A percentile compares a stretch with the other conserved stretches of the same genome.
phyloP scores from a whole-genome alignment of 2,888 invertebrate species.

The Nudaria mundana region DNA sequence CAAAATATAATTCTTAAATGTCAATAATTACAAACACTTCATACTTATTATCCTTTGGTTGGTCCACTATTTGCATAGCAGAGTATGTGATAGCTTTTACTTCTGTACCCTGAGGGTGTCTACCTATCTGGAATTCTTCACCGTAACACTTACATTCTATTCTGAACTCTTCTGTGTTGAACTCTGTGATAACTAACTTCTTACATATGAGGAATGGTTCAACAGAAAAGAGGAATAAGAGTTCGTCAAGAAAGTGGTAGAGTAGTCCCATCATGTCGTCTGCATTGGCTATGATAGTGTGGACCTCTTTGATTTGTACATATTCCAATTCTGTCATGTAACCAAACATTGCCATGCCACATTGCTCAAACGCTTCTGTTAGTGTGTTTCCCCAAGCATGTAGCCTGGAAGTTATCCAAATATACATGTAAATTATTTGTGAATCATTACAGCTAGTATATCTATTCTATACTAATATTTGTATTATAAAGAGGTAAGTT shows the following conservation, averaged over 20 bases:
- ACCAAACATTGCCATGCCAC: slow-evolving; percentile 97
- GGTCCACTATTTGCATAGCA: slow-evolving; percentile 95
- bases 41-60: slow-evolving; percentile 84
- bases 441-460: too few relatives aligned
- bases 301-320: slow-evolving; percentile 89
- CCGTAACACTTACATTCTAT: slow-evolving; percentile 92
- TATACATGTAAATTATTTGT: not conserved
- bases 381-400: slow-evolving; percentile 96
- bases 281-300: slow-evolving; percentile 92
- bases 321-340: slow-evolving; percentile 97
- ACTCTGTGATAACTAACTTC: slow-evolving; percentile 93
- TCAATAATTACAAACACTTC: slow-evolving; percentile 99
- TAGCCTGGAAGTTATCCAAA: slow-evolving; percentile 79
- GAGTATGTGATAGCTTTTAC: slow-evolving; percentile 99
- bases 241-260: slow-evolving; percentile 96
- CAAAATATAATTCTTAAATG: slow-evolving; percentile 82
- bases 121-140: slow-evolving; percentile 95
- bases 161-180: slow-evolving; percentile 90
- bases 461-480: too few relatives aligned
- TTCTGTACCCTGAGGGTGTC: slow-evolving; percentile 98
- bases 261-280: slow-evolving; percentile 94
- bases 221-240: slow-evolving; percentile 94
- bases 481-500: too few relatives aligned
- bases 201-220: slow-evolving; percentile 94
- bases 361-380: slow-evolving; percentile 96